Evolutionary conservation across 30 jellyfish, hydroid and myxozoan species (phyloP).

Genomic region (Morbakka virulenta): DNA sequence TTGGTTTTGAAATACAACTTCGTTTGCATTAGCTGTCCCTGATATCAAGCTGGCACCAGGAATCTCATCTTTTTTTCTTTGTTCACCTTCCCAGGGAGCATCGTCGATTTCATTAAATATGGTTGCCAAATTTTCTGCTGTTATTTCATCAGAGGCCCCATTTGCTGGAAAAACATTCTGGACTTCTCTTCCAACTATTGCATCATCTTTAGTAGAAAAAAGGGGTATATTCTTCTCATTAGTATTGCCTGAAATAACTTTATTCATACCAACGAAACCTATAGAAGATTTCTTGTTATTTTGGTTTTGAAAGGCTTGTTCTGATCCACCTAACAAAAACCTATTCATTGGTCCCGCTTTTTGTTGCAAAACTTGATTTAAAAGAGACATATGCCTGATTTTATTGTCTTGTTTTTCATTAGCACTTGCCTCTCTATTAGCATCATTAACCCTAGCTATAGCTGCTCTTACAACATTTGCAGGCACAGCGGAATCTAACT

Average conservation of each 20-base stretch:
- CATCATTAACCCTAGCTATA: not conserved
- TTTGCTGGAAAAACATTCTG: not conserved
- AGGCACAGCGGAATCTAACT: not conserved
- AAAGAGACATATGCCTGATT: not conserved
- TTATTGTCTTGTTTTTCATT: not conserved
- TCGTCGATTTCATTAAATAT: slow-evolving; percentile 67
- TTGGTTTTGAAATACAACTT: not conserved
- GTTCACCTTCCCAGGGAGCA: not conserved
- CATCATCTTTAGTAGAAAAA: not conserved
- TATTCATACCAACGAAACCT: not conserved
- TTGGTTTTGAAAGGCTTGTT: not conserved
- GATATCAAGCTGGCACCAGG: not conserved
- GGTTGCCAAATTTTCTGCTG: slow-evolving; percentile 71
- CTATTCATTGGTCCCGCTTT: not conserved
- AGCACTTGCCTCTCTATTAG: not conserved
- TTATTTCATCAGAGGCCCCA: slow-evolving; percentile 38
- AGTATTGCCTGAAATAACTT: not conserved
- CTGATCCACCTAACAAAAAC: not conserved
- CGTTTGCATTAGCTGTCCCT: not conserved
- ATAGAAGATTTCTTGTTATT: not conserved
- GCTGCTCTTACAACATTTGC: not conserved
- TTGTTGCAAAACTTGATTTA: not conserved
- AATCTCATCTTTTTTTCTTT: slow-evolving; percentile 36
- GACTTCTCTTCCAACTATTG: not conserved
- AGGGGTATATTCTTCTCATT: not conserved